These are phyloP conservation scores for Willowsia nigromaculata DNA, from an alignment of 2,888 invertebrate genomes.

Conservation along the genomic window DNA sequence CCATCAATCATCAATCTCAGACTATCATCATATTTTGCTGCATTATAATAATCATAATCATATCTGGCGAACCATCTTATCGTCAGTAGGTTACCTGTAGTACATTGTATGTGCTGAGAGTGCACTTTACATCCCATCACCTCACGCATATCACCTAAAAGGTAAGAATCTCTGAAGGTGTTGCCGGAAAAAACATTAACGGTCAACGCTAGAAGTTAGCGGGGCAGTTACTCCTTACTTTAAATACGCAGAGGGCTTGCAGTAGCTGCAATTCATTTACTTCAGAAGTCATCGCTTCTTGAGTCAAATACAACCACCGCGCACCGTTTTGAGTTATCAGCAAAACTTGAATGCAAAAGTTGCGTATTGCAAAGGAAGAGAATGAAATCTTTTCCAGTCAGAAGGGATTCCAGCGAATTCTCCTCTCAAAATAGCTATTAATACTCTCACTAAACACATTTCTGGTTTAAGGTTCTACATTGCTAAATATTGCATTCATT, in stretches of 20 bases:
- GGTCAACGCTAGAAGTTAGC: background rate
- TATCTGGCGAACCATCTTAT: background rate
- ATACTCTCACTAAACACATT: no score
- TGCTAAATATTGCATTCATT: no score
- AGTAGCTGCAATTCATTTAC: background rate
- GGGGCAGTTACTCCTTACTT: background rate
- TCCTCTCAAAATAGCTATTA: no score
- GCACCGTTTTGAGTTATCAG: no score
- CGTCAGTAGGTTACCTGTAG: constrained; percentile 9
- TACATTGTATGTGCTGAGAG: background rate
- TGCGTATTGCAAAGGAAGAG: no score
- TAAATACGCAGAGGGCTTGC: no score
- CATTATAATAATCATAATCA: constrained; percentile 39
- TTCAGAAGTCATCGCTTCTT: background rate
- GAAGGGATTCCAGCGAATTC: no score
- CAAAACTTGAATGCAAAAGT: no score
- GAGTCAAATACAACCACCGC: no score
- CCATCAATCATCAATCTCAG: background rate
- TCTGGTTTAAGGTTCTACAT: no score
- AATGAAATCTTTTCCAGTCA: no score
- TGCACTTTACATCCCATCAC: background rate
- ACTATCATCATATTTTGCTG: background rate
- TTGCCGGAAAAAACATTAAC: constrained; percentile 51
- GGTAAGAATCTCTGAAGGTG: constrained; percentile 51
- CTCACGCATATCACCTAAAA: background rate